A percentile compares a stretch with the other conserved stretches of the same genome.
These are phyloP conservation scores for Anarrhichthys ocellatus DNA, from an alignment of 2,113 vertebrate species.

Conservation along the genomic window DNA sequence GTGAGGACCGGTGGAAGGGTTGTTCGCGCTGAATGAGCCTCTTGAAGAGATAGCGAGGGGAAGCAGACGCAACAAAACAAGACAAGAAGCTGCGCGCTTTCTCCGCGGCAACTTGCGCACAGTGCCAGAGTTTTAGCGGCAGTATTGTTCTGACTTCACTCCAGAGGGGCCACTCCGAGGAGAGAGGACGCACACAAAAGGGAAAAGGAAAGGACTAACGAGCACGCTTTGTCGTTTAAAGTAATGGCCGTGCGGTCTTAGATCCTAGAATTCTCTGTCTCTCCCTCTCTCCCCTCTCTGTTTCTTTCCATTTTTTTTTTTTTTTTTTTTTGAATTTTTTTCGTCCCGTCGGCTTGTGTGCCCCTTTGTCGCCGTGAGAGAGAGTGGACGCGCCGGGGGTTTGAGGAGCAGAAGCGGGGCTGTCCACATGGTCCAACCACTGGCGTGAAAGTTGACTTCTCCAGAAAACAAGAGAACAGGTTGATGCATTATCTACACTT, in stretches of 20 bases:
- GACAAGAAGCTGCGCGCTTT: constrained; percentile 77
- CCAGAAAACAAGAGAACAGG: constrained; percentile 86
- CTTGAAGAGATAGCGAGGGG: constrained; percentile 48
- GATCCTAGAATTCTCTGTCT: constrained; percentile 74
- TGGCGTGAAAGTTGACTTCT: constrained; percentile 88
- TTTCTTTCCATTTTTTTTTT: constrained; percentile 58
- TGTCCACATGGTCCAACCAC: constrained; percentile 88
- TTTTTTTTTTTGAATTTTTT: constrained; percentile 47
- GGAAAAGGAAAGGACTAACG: constrained; percentile 78
- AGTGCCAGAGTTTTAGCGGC: constrained; percentile 82
- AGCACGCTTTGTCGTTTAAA: constrained; percentile 78
- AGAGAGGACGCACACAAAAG: constrained; percentile 80
- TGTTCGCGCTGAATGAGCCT: constrained; percentile 67
- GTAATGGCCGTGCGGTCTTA: constrained; percentile 79
- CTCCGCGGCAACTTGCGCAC: constrained; percentile 82
- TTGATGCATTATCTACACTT: constrained; percentile 79
- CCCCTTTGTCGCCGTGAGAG: constrained; percentile 74
- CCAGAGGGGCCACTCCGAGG: constrained; percentile 83
- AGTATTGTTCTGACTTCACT: constrained; percentile 85
- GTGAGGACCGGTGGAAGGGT: constrained; percentile 77
- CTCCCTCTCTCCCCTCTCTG: constrained; percentile 60
- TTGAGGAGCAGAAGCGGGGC: constrained; percentile 82
- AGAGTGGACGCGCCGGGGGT: constrained; percentile 83
- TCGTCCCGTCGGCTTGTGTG: constrained; percentile 69
- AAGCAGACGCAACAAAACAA: constrained; percentile 65